phyloP scores from a whole-genome alignment of 2,797 vertebrate species.

The Pseudochirops corinnae region DNA sequence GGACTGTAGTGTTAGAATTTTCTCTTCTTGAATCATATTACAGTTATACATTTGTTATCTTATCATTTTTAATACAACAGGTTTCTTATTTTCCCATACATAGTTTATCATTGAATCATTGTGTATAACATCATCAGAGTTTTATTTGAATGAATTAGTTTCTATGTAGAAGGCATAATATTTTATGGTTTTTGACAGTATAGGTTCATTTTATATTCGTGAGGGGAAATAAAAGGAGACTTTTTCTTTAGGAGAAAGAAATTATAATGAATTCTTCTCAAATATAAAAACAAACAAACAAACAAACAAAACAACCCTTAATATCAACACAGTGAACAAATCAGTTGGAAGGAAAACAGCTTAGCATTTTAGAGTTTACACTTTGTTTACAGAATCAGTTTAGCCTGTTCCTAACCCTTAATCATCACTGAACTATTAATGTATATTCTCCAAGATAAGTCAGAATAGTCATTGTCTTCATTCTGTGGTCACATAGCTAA shows the following conservation, averaged over 20 bases:
- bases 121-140: constrained; percentile 49
- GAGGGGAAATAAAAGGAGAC: constrained; percentile 45
- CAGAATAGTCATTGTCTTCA: neutral
- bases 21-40: constrained; percentile 31
- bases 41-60: constrained; percentile 58
- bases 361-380: constrained; percentile 1
- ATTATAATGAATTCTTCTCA: neutral
- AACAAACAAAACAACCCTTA: neutral
- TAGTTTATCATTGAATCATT: neutral
- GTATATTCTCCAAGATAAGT: neutral
- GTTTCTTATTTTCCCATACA: constrained; percentile 41
- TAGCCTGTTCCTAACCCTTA: neutral
- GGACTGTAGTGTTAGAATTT: constrained; percentile 35
- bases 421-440: neutral
- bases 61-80: constrained; percentile 26
- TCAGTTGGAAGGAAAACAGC: neutral
- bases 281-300: neutral
- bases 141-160: constrained; percentile 42
- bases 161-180: constrained; percentile 26
- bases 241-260: neutral
- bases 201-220: constrained; percentile 51
- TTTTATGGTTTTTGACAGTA: constrained; percentile 31
- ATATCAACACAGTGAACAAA: constrained; percentile 16
- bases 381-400: constrained; percentile 6
- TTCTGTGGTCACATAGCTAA: neutral